phyloP scores from a whole-genome alignment of 2,888 invertebrate genomes.

The Ethmia dodecea region DNA sequence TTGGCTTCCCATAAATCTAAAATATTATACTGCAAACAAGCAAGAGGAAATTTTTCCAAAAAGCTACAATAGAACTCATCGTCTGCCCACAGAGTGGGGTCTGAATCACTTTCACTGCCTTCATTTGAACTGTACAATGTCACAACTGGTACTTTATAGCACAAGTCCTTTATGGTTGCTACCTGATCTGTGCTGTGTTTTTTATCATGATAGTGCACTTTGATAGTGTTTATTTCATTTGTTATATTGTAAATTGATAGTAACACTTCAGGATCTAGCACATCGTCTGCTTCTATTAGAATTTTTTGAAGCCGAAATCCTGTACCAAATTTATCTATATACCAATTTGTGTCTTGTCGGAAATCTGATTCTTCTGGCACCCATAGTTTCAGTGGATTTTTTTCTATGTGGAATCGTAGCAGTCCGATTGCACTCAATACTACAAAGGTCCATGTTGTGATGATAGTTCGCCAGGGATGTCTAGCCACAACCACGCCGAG shows the following conservation, averaged over 20 bases:
- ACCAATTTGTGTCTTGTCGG: constrained; percentile 83
- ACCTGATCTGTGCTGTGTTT: too few species aligned
- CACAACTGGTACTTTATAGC: constrained; percentile 65
- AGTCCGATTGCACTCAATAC: constrained; percentile 79
- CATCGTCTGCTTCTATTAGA: constrained; percentile 81
- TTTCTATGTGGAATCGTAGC: constrained; percentile 82
- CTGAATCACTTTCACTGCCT: constrained; percentile 50
- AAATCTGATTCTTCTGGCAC: constrained; percentile 85
- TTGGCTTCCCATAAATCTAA: constrained; percentile 85
- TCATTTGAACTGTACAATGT: constrained; percentile 44
- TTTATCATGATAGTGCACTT: constrained; percentile 40
- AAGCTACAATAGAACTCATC: constrained; percentile 80
- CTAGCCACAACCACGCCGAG: constrained; percentile 80
- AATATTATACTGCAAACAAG: constrained; percentile 81
- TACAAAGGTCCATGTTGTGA: constrained; percentile 74
- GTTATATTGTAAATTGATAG: constrained; percentile 70
- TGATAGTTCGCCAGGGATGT: constrained; percentile 79
- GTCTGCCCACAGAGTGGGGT: constrained; percentile 77
- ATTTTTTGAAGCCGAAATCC: constrained; percentile 80
- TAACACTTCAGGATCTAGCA: constrained; percentile 80
- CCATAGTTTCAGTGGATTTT: constrained; percentile 86
- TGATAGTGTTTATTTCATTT: constrained; percentile 58
- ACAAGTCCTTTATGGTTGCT: constrained; percentile 47
- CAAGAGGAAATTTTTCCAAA: constrained; percentile 76
- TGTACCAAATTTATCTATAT: constrained; percentile 81